Evolutionary conservation across 1,140 invertebrate genomes (phyloP).

Genomic region (Harpegnathos saltator): DNA sequence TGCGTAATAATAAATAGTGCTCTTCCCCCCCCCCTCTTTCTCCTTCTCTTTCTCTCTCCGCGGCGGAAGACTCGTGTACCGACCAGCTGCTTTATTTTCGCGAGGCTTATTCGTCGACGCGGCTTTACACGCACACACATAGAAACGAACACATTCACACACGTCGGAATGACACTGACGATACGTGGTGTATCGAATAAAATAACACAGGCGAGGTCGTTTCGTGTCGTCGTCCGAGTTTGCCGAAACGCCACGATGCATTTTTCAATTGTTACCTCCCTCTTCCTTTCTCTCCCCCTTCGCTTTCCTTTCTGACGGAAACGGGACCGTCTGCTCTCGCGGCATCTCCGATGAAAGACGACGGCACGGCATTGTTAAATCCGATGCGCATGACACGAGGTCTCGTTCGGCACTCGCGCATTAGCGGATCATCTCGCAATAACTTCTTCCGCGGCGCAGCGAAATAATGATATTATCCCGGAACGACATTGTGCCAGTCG

Average conservation of each 20-base stretch:
- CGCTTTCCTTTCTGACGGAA: neutral
- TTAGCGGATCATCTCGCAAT: conserved; percentile 37
- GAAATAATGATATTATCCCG: conserved; percentile 42
- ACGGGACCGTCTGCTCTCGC: neutral
- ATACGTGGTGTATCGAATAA: neutral
- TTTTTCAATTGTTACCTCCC: conserved; percentile 15
- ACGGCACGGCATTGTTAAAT: conserved; percentile 2
- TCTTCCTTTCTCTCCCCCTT: too few species aligned
- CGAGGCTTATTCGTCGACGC: neutral
- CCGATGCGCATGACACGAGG: neutral
- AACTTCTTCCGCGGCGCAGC: conserved; percentile 36
- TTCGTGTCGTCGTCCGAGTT: neutral
- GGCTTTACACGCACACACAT: too few species aligned
- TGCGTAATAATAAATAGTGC: too few species aligned
- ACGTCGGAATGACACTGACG: neutral
- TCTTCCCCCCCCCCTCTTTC: too few species aligned
- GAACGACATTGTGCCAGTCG: conserved; percentile 42
- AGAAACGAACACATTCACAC: too few species aligned
- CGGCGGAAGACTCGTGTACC: neutral
- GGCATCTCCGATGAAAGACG: conserved; percentile 5
- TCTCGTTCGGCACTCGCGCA: neutral
- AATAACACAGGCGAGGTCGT: neutral
- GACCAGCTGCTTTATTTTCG: neutral
- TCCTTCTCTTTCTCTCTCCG: neutral
- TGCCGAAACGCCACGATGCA: neutral